A percentile compares a stretch with the other conserved stretches of the same genome.
Conservation (phyloP, 2,797 vertebrate genomes). For the Gobionotothen gibberifrons region DNA sequence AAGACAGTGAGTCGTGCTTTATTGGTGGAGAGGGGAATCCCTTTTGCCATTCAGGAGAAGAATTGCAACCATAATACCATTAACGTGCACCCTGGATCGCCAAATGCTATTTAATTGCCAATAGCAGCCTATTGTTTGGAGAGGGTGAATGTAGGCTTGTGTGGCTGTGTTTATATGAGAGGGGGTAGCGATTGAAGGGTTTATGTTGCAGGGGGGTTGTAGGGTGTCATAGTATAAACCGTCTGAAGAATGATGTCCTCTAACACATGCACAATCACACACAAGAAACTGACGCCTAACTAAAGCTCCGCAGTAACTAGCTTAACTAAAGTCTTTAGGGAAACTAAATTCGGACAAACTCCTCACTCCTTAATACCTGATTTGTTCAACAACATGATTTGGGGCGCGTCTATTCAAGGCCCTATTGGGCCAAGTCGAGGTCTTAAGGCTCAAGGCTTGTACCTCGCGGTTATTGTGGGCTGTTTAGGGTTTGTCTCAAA, state of each 20-base stretch:
- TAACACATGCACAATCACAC: conserved; percentile 82
- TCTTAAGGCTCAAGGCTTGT: conserved; percentile 88
- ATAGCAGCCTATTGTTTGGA: conserved; percentile 86
- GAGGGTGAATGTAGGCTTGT: conserved; percentile 81
- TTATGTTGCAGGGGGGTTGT: conserved; percentile 75
- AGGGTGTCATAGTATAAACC: conserved; percentile 83
- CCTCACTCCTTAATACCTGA: conserved; percentile 98
- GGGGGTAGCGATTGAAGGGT: conserved; percentile 78
- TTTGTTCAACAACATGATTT: conserved; percentile 99
- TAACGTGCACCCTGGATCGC: conserved; percentile 87
- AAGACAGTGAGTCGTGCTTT: conserved; percentile 88
- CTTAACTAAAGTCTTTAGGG: conserved; percentile 99
- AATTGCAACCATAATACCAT: conserved; percentile 89
- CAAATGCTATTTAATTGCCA: conserved; percentile 90
- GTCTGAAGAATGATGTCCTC: conserved; percentile 84
- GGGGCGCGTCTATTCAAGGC: conserved; percentile 98
- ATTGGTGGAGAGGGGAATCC: conserved; percentile 87
- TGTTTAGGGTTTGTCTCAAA: conserved; percentile 95
- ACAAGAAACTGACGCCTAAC: conserved; percentile 88
- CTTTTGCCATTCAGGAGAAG: conserved; percentile 86
- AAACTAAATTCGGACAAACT: conserved; percentile 99
- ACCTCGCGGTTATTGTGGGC: conserved; percentile 86
- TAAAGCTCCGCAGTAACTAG: conserved; percentile 98
- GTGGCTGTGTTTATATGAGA: conserved; percentile 64
- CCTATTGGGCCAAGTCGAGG: conserved; percentile 89